A percentile compares a stretch with the other conserved stretches of the same genome.
These are phyloP conservation scores for Synergus laeviventris DNA, from an alignment of 2,888 invertebrate species.

Conservation along the genomic window DNA sequence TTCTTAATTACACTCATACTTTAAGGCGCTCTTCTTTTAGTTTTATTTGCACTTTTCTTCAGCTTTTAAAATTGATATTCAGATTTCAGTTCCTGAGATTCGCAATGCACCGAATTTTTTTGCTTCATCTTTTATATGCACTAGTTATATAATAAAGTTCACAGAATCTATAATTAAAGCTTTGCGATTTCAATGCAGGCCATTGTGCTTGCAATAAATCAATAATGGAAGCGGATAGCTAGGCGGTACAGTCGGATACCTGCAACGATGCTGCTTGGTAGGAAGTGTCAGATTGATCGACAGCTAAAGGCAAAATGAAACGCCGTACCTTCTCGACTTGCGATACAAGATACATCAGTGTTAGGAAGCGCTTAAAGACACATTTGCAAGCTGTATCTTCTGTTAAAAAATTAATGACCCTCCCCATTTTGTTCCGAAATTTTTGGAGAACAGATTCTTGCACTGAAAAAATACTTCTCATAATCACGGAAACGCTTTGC, in stretches of 20 bases:
- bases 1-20: too few species aligned
- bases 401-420: neutral
- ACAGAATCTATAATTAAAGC: neutral
- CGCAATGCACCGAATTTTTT: neutral
- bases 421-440: neutral
- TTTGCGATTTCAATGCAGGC: neutral
- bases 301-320: constrained; percentile 23
- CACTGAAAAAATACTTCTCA: neutral
- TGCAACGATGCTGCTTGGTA: constrained; percentile 12
- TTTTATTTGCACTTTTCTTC: too few species aligned
- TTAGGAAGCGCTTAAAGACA: neutral
- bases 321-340: neutral
- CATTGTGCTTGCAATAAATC: constrained; percentile 26
- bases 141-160: neutral
- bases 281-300: constrained; percentile 33
- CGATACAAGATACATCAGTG: constrained; percentile 31
- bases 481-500: neutral
- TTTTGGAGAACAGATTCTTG: neutral
- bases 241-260: neutral
- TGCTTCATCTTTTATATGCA: neutral
- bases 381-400: constrained; percentile 14
- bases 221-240: constrained; percentile 14
- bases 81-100: too few species aligned
- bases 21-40: too few species aligned
- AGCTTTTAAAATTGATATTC: too few species aligned